These are phyloP conservation scores for Trogon melanurus DNA, from an alignment of 2,113 vertebrate species.

Conservation along the genomic window DNA sequence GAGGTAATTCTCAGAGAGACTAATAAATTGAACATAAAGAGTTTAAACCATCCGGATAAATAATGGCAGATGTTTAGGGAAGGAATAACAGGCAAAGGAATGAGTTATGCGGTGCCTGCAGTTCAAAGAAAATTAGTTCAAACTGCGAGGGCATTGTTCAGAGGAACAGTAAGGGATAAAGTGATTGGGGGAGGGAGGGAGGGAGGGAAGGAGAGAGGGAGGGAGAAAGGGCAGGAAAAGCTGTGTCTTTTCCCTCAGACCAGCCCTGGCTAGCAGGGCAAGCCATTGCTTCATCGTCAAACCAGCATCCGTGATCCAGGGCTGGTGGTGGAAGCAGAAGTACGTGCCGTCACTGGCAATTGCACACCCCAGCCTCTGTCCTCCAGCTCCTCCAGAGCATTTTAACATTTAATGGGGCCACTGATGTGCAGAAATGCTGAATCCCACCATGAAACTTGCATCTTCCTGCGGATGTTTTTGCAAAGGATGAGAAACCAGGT, in stretches of 20 bases:
- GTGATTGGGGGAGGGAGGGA: accelerated
- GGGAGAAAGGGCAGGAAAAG: neutral
- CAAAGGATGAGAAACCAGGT: accelerated
- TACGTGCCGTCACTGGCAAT: accelerated
- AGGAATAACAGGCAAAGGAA: neutral
- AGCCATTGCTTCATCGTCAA: neutral
- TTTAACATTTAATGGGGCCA: neutral
- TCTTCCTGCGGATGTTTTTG: neutral
- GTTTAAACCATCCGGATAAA: conserved; percentile 17
- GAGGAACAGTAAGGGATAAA: neutral
- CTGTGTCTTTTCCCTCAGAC: neutral
- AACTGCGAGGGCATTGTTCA: neutral
- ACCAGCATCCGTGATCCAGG: neutral
- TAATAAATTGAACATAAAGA: conserved; percentile 5
- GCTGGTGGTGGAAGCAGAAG: neutral
- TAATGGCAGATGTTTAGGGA: conserved; percentile 33
- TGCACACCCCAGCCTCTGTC: neutral
- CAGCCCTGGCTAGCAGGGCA: accelerated
- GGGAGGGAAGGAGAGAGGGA: neutral
- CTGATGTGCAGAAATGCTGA: neutral
- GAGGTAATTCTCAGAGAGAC: conserved; percentile 36
- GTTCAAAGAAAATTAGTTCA: conserved; percentile 24
- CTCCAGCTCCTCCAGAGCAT: accelerated
- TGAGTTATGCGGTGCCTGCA: neutral
- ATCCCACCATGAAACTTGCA: neutral